phyloP scores from a whole-genome alignment of 1,140 invertebrate genomes.

The Diplogasteroides magnus region DNA sequence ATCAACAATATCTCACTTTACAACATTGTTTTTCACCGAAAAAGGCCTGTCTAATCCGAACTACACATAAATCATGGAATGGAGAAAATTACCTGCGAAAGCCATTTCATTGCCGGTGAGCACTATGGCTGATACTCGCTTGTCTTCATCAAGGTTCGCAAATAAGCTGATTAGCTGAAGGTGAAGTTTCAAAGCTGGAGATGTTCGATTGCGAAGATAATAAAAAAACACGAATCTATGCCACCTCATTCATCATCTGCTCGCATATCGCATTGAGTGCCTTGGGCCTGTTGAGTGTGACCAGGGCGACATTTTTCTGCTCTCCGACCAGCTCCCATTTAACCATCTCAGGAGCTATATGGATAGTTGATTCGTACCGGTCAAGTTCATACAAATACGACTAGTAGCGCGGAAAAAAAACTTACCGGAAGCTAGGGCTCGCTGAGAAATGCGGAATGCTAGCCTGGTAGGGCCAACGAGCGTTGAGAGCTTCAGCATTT shows the following conservation, averaged over 20 bases:
- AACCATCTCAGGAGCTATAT: constrained; percentile 36
- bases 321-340: constrained; percentile 39
- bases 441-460: background rate
- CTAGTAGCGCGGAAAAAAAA: background rate
- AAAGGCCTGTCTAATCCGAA: too few species aligned
- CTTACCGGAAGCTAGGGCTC: background rate
- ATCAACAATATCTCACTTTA: background rate
- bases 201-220: constrained; percentile 2
- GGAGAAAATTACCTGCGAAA: constrained; percentile 75
- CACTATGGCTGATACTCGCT: constrained; percentile 75
- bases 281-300: constrained; percentile 85
- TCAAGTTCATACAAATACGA: too few species aligned
- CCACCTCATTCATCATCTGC: constrained; percentile 74
- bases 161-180: constrained; percentile 67
- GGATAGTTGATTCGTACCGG: background rate
- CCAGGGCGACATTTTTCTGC: constrained; percentile 74
- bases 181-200: constrained; percentile 11
- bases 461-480: background rate
- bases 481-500: background rate
- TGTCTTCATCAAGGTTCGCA: constrained; percentile 71
- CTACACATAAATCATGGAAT: too few species aligned
- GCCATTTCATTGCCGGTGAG: constrained; percentile 92
- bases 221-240: background rate
- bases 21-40: constrained; percentile 5
- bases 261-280: constrained; percentile 87